Evolutionary conservation across 2,888 invertebrate species (phyloP), one percentile per base, ranked within the genome.

Genomic region (Empis stercorea): DNA sequence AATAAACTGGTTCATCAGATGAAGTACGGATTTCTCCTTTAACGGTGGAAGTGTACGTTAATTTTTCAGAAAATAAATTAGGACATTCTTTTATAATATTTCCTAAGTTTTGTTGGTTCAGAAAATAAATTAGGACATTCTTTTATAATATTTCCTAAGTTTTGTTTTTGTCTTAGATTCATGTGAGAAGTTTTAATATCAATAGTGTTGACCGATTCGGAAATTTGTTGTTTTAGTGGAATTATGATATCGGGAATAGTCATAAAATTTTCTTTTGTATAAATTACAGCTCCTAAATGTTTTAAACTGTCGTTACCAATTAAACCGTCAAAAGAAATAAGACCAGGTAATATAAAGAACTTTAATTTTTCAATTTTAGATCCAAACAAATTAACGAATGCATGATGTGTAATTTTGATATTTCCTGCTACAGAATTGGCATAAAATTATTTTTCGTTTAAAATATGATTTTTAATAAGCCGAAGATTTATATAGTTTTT

Each of bases 281-380:
- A n/a, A n/a, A n/a, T n/a, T n/a, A n/a, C n/a, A n/a, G n/a, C n/a
- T 15, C n/a, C 37, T 6, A 37, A 4, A 14, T 14, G 4, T 37
- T 37, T 14, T 15, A 37, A 10, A 15, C n/a, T 37, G 14, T 37
- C 37, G 15, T 37, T 37, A 5, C 37, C 37, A 15, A 37, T 37
- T 4, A 37, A 14, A 14, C 15, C 37, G 10, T 37, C 37, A 37
- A 37, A 37, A 14, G 37, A 37, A 9, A 4, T 14, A 3, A 37
- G 37, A 15, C 16, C 10, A 37, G 37, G 37, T 37, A 37, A 15
- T 4, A 37, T 37, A 16, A 40, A 40, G 20, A 40, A 40, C 13
- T 40, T 40, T 13, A 40, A 13, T 9, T 40, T 20, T 13, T 11
- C 10, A 5, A 13, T 63, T 34, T 55, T 11, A 13, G n/a, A 14